Conservation (phyloP, 2,113 vertebrate species). For the Lepidothrix coronata region DNA sequence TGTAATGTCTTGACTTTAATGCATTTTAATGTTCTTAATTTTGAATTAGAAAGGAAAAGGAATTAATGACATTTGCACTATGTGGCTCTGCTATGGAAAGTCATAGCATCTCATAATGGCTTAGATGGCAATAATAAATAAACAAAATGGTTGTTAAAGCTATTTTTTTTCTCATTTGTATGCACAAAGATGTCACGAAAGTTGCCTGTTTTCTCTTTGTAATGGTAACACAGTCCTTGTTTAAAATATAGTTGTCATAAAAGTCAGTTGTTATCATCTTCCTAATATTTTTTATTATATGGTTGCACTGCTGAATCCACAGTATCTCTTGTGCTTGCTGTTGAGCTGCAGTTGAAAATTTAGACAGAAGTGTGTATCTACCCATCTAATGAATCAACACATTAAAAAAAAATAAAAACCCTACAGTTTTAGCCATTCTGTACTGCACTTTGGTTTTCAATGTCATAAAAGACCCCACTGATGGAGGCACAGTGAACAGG, state of each 20-base stretch:
- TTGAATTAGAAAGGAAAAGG: slow-evolving; percentile 28
- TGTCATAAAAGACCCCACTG: not conserved
- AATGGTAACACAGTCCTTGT: not conserved
- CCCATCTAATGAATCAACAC: not conserved
- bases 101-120: slow-evolving; percentile 5
- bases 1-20: slow-evolving; percentile 51
- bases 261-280: not conserved
- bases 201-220: not conserved
- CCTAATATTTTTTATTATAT: not conserved
- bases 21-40: slow-evolving; percentile 62
- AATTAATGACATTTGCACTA: slow-evolving; percentile 27
- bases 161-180: slow-evolving; percentile 15
- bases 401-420: not conserved
- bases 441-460: not conserved
- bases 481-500: not conserved
- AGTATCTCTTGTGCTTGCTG: not conserved
- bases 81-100: slow-evolving; percentile 9
- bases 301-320: not conserved
- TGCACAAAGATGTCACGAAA: not conserved
- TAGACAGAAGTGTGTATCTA: not conserved
- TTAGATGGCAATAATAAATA: slow-evolving; percentile 37
- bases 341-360: not conserved
- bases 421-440: not conserved
- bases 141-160: not conserved
- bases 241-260: not conserved